Percentiles rank a stretch among this genome's conserved stretches.
Evolutionary conservation across 2,113 vertebrate species (phyloP).

Genomic region (Pica pica): DNA sequence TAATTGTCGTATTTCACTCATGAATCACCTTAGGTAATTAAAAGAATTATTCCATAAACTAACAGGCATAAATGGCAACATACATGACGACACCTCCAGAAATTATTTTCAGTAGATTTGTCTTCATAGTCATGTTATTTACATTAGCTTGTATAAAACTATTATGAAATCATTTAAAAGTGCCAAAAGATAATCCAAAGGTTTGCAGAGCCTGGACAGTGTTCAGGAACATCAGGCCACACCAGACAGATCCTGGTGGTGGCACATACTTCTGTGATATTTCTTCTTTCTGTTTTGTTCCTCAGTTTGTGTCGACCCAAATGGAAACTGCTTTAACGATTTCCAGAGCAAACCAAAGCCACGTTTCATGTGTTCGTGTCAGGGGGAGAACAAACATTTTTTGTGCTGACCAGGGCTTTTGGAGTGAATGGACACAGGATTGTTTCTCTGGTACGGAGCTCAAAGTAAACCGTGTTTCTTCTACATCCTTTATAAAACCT

Average conservation of each 20-base stretch:
- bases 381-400: constrained; percentile 68
- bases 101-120: not conserved
- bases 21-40: not conserved
- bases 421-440: constrained; percentile 74
- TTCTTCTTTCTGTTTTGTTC: not conserved
- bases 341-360: constrained; percentile 48
- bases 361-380: constrained; percentile 57
- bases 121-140: not conserved
- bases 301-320: constrained; percentile 57
- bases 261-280: not conserved
- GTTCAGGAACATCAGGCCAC: not conserved
- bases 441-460: constrained; percentile 69
- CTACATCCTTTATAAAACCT: not conserved
- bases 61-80: not conserved
- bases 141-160: not conserved
- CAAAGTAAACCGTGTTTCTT: not conserved
- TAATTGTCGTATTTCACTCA: not conserved
- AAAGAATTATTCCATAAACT: not conserved
- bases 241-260: not conserved
- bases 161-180: not conserved
- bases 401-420: constrained; percentile 73
- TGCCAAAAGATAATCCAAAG: not conserved
- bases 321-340: constrained; percentile 36
- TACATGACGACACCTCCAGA: not conserved
- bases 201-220: not conserved